These are phyloP conservation scores for Pipistrellus nathusii DNA, from an alignment of 2,797 vertebrate species.

Conservation along the genomic window DNA sequence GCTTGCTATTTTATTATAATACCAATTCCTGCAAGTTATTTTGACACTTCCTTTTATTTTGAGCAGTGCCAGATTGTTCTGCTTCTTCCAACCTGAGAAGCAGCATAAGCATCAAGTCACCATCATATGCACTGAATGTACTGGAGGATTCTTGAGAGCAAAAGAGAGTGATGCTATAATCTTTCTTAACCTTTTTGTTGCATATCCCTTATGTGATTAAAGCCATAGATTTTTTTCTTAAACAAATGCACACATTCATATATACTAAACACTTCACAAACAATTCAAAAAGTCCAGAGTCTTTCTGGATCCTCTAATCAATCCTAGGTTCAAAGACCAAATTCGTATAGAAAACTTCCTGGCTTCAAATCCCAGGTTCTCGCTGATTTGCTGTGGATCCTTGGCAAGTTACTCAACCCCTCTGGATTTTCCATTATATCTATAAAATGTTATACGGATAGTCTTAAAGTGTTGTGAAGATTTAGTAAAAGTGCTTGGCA, in stretches of 20 bases:
- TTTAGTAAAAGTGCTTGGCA: neutral
- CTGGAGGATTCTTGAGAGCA: neutral
- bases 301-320: neutral
- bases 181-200: neutral
- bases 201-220: neutral
- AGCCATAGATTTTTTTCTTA: neutral
- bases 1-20: neutral
- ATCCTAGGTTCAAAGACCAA: neutral
- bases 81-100: neutral
- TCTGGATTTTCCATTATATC: neutral
- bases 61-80: neutral
- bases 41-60: constrained; percentile 5
- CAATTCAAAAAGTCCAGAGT: constrained; percentile 7
- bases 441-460: neutral
- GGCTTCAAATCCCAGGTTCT: neutral
- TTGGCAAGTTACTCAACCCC: constrained; percentile 7
- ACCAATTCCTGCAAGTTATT: constrained; percentile 3
- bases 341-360: neutral
- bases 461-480: neutral
- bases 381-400: neutral
- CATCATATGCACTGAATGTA: neutral
- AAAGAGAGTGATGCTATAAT: neutral
- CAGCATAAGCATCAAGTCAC: neutral
- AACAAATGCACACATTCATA: neutral
- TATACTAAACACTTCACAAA: neutral